These are phyloP conservation scores for Uropsilus gracilis DNA, from an alignment of 2,113 vertebrate genomes.

Conservation along the genomic window DNA sequence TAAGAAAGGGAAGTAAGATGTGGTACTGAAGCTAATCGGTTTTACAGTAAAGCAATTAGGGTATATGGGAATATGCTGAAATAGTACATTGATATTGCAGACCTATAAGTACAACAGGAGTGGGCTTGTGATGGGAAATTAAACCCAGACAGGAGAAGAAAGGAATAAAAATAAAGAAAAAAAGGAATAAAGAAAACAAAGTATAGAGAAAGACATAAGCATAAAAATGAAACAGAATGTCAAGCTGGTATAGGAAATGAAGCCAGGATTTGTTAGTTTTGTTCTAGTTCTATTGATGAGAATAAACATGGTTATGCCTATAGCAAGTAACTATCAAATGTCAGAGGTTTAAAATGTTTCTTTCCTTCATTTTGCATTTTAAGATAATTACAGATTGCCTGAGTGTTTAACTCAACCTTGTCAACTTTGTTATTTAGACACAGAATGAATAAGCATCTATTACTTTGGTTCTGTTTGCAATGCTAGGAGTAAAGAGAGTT, in stretches of 20 bases:
- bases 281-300: not conserved
- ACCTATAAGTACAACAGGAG: not conserved
- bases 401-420: not conserved
- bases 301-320: not conserved
- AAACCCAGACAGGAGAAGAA: not conserved
- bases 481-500: not conserved
- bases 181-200: not conserved
- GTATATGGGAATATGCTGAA: not conserved
- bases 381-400: not conserved
- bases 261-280: not conserved
- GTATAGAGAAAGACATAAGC: not conserved
- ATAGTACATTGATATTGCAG: not conserved
- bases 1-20: not conserved
- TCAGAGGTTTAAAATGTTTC: not conserved
- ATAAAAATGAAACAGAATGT: not conserved
- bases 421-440: not conserved
- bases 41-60: not conserved
- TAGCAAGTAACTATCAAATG: not conserved
- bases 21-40: not conserved
- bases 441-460: not conserved
- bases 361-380: not conserved
- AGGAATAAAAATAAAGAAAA: not conserved
- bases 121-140: not conserved
- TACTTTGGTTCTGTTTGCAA: not conserved
- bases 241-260: not conserved